Evolutionary conservation across 2,113 vertebrate species (phyloP).

Genomic region (Onychorhynchus coronatus): DNA sequence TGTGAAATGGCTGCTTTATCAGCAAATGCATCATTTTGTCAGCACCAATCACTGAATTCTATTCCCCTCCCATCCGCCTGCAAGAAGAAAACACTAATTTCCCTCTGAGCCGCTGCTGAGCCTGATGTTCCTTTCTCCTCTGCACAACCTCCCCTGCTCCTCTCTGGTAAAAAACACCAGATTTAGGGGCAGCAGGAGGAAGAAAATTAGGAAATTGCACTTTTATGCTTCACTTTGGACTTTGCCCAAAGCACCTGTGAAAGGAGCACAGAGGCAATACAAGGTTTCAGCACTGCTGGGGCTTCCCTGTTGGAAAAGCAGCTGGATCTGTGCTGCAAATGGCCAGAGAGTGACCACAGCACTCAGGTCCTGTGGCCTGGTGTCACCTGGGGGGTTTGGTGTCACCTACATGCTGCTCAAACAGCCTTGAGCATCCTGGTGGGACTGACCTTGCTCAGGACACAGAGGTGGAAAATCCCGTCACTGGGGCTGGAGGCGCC

Average conservation of each 20-base stretch:
- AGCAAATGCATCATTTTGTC: background rate
- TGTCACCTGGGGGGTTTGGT: background rate
- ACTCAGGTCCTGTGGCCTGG: background rate
- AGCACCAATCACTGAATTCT: background rate
- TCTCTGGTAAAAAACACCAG: background rate
- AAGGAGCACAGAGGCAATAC: background rate
- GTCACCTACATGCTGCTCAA: background rate
- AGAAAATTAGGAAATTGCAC: background rate
- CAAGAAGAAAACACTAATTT: background rate
- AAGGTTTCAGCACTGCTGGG: background rate
- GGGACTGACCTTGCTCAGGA: fast-evolving
- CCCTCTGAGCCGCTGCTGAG: background rate
- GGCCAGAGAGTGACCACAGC: background rate
- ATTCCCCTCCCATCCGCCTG: background rate
- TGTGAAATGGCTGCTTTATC: background rate
- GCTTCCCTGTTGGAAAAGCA: background rate
- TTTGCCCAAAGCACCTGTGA: background rate
- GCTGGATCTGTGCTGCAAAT: background rate
- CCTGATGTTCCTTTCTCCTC: background rate
- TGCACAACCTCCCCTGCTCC: background rate
- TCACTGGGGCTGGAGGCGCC: fast-evolving
- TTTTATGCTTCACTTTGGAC: background rate
- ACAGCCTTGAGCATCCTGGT: fast-evolving
- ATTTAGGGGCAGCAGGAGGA: background rate
- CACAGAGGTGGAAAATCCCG: background rate